Conservation (phyloP, 2,888 invertebrate genomes). For the Clivina fossor region DNA sequence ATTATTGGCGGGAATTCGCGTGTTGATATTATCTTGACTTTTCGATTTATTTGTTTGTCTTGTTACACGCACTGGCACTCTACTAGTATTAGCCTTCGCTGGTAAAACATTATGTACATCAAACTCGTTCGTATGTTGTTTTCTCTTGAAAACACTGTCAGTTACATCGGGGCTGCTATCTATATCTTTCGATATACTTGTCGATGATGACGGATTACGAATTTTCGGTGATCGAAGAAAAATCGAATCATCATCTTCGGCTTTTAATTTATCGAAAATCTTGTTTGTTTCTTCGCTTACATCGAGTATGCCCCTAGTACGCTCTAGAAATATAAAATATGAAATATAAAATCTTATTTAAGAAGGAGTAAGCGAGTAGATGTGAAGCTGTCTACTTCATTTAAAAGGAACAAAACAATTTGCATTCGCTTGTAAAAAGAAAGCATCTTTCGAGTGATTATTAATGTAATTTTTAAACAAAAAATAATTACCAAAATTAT, state of each 20-base stretch:
- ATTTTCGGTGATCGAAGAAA: background rate
- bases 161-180: background rate
- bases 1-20: constrained; percentile 2
- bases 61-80: too few species aligned
- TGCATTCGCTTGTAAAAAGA: too few species aligned
- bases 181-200: background rate
- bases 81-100: too few species aligned
- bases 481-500: too few species aligned
- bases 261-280: constrained; percentile 35
- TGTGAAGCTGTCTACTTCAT: background rate
- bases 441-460: too few species aligned
- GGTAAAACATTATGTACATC: constrained; percentile 3
- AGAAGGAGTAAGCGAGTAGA: background rate
- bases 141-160: constrained; percentile 2
- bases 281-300: constrained; percentile 26
- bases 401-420: background rate
- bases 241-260: constrained; percentile 8
- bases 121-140: background rate
- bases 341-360: too few species aligned
- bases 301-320: too few species aligned
- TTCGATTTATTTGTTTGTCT: constrained; percentile 12
- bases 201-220: background rate
- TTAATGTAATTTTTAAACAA: too few species aligned
- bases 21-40: background rate
- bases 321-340: background rate